phyloP scores from a whole-genome alignment of 2,888 invertebrate genomes.

The Latheticus oryzae region DNA sequence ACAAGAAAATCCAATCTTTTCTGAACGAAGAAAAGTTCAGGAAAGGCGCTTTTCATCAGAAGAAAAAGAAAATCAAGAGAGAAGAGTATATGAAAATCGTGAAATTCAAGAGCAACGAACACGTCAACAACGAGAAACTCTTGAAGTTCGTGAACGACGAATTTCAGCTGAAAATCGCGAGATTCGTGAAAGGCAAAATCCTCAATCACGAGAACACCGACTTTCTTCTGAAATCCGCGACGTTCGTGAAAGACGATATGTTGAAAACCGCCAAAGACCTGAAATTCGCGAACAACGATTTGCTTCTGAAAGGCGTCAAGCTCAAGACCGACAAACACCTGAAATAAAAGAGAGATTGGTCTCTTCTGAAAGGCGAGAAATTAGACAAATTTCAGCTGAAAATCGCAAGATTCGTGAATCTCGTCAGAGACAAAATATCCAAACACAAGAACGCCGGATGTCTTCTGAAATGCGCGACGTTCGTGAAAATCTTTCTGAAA shows the following conservation, averaged over 20 bases:
- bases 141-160: background rate
- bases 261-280: constrained; percentile 6
- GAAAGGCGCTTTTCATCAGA: too few species aligned
- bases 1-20: background rate
- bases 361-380: too few species aligned
- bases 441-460: too few species aligned
- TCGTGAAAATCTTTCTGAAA: too few species aligned
- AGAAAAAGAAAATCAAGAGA: too few species aligned
- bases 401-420: background rate
- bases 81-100: too few species aligned
- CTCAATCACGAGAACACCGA: background rate
- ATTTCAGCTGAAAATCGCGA: background rate
- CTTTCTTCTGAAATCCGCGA: constrained; percentile 6
- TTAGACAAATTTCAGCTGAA: background rate
- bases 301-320: constrained; percentile 1
- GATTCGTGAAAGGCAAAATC: background rate
- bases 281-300: background rate
- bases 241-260: too few species aligned
- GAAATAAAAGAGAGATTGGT: constrained; percentile 1
- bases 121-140: too few species aligned
- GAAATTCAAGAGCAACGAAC: too few species aligned
- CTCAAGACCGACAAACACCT: background rate
- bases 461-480: too few species aligned
- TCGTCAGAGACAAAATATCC: too few species aligned
- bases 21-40: background rate